Evolutionary conservation across 37 sponge, comb jelly and placozoan species (phyloP), one percentile per base, ranked within the genome.

Genomic region (Eunapius fragilis): DNA sequence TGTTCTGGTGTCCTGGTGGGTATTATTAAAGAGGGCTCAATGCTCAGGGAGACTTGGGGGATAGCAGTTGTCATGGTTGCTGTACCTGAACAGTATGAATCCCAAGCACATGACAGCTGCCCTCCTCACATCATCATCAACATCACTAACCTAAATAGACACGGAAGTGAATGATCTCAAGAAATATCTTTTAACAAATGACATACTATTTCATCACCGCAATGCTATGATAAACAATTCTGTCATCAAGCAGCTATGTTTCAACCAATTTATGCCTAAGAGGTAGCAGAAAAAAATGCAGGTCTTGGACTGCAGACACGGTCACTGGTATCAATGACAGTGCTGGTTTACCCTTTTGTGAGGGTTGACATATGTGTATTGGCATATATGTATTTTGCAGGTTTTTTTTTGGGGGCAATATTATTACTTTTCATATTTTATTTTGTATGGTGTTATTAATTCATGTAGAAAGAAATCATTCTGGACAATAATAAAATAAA

Each of bases 111-210:
- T 95, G 24, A 99, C 97, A 37, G 99, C 97, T 47, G 99, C 91
- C 38, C 99, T 84, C 31, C 99, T 82, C 33, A 99, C 99, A 87
- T 99, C 96, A 91, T 93, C 85, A 74, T 97, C 95, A 71, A 95
- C 99, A 74, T 99, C 99, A 88, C 93, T 94, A 19, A 94, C 93
- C 93, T 91, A 38, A 6, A 38, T 17, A n/a, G n/a, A 23, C 9
- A 27, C 27, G 28, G 84, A 79, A 1, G 50, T 34, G 80, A 17
- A 37, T 4, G 4, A 45, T 45, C 9, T 45, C 7, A 58, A 58
- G 6, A 12, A 58, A 17, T 11, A 41, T 17, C 58, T 17, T 19
- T 17, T 58, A 58, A 11, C n/a, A 19, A 2, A 58, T 41, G 41
- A 17, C 58, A 17, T 19, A 10, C 14, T 58, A 58, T 58, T 58